phyloP scores from a whole-genome alignment of 2,888 invertebrate genomes.

The Ophion ellenae region DNA sequence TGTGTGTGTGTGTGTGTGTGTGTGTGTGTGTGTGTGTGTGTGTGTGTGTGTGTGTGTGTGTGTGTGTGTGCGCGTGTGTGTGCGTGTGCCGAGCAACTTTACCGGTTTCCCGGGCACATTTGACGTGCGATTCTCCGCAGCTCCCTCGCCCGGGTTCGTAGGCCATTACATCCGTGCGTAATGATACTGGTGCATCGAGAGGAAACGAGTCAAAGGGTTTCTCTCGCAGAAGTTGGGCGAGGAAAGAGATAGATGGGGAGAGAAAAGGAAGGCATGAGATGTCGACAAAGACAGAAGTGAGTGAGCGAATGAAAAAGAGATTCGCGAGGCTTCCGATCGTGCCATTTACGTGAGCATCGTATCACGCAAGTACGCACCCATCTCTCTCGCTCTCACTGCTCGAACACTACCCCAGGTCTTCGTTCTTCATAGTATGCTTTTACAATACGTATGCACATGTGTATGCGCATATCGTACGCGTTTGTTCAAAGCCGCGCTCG shows the following conservation, averaged over 20 bases:
- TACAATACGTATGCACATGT: constrained; percentile 22
- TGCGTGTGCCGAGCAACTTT: constrained; percentile 68
- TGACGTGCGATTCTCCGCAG: constrained; percentile 52
- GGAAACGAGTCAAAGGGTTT: constrained; percentile 56
- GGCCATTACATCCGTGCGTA: constrained; percentile 63
- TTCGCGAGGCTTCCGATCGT: constrained; percentile 54
- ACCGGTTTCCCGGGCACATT: constrained; percentile 73
- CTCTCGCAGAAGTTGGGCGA: constrained; percentile 35
- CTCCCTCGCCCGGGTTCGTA: constrained; percentile 56
- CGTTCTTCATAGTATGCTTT: constrained; percentile 34
- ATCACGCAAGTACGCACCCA: constrained; percentile 32
- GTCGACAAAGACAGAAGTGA: constrained; percentile 12
- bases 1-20: no score
- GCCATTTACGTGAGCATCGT: constrained; percentile 55
- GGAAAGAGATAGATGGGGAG: constrained; percentile 38
- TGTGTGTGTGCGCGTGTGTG: constrained; percentile 18
- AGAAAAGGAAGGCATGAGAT: constrained; percentile 1
- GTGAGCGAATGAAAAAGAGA: constrained; percentile 14
- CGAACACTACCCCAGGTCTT: constrained; percentile 15
- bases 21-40: no score
- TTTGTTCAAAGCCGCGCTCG: constrained; percentile 38
- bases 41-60: no score
- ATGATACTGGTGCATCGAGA: constrained; percentile 68
- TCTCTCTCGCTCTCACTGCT: constrained; percentile 10
- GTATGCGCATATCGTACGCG: constrained; percentile 5